Evolutionary conservation across 2,888 invertebrate genomes (phyloP), one percentile per base, ranked within the genome.

Genomic region (Epirrhoe tristata): DNA sequence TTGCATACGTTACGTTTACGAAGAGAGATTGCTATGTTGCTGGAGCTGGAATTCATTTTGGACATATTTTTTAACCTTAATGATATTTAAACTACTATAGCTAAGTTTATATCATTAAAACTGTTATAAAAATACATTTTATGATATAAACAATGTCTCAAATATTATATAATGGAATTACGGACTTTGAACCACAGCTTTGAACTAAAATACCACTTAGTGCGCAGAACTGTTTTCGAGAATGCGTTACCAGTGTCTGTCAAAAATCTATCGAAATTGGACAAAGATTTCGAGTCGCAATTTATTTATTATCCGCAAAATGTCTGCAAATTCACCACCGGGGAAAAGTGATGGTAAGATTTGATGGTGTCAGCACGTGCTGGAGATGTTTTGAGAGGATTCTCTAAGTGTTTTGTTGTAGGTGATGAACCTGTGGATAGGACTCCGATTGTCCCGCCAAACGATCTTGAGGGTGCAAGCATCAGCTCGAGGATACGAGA

Each of bases 291-390:
- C 79, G 75, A 87, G 84, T 88, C 90, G 89, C 81, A 91, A 86
- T 90, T 86, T 78, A 76, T 77, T 80, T 79, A 81, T 83, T 87
- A 84, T 84, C 77, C 80, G 76, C 73, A 89, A 85, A 86, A 93
- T 93, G 93, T 93, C 93, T 62, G 86, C 87, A 72, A 91, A 92
- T 89, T 88, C 91, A 31, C 90, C 93, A 34, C 91, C 92, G 16
- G 91, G 91, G 66, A 90, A 87, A 60, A 92, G 89, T 75, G 86
- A 89, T 74, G 90, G 93, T 93, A 74, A 83, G 86, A 77, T 70
- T 59, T 62, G 52, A 53, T 64, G 12, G 4, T 12, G 12, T 43
- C 12, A 43, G 12, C 39, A 12, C 2, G 4, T 43, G 39, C 12
- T 43, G 12, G 39, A 12, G 39, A 43, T 12, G 4, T 51, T 57